Conservation (phyloP, 2,113 vertebrate genomes). For the Pitta sordida region DNA sequence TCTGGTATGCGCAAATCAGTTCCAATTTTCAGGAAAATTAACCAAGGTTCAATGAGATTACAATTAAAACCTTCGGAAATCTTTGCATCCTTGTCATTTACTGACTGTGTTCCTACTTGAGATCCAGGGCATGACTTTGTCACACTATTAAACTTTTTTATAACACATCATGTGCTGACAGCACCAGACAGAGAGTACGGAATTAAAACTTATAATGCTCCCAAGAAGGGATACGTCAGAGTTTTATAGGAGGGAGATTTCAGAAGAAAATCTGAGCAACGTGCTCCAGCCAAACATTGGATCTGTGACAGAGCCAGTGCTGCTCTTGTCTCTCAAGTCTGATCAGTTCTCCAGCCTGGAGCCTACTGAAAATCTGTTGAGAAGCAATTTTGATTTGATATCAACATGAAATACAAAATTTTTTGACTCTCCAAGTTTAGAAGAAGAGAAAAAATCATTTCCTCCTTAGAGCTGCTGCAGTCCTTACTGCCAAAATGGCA, state of each 20-base stretch:
- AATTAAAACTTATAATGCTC: background rate
- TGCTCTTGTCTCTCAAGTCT: slow-evolving; percentile 57
- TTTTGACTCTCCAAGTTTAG: slow-evolving; percentile 34
- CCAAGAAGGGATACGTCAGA: background rate
- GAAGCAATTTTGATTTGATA: slow-evolving; percentile 43
- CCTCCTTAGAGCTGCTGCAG: background rate
- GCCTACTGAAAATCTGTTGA: slow-evolving; percentile 61
- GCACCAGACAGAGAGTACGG: background rate
- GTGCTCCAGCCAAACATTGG: slow-evolving; percentile 50
- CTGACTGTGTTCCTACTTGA: background rate
- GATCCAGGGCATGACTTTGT: background rate
- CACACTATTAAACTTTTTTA: background rate
- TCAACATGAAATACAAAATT: slow-evolving; percentile 39
- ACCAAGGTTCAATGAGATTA: background rate
- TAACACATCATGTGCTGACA: background rate
- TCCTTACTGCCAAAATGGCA: slow-evolving; percentile 12
- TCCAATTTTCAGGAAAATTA: background rate
- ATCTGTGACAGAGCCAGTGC: slow-evolving; percentile 25
- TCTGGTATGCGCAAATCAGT: background rate
- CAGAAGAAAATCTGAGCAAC: slow-evolving; percentile 33
- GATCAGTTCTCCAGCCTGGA: slow-evolving; percentile 52
- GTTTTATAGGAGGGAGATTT: slow-evolving; percentile 40
- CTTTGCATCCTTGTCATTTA: background rate
- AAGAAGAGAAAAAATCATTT: background rate
- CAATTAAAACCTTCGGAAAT: background rate